These are phyloP conservation scores for Lepidocyrtoides sp. DNA, from an alignment of 2,888 invertebrate genomes.

Conservation along the genomic window DNA sequence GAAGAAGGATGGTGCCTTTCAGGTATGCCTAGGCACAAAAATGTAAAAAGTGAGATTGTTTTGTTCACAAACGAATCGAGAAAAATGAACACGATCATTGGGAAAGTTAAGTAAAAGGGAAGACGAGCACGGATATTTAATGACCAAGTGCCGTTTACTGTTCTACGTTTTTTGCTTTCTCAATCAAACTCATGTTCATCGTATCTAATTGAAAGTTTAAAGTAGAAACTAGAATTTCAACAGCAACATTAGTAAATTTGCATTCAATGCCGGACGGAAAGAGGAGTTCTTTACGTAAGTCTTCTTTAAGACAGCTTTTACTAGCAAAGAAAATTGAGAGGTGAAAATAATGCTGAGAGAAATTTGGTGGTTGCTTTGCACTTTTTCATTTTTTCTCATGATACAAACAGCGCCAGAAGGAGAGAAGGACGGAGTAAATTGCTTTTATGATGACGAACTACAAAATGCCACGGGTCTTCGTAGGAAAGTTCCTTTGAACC, in stretches of 20 bases:
- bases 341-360: too few relatives aligned
- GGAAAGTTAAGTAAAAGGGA: background rate
- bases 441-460: conserved; percentile 71
- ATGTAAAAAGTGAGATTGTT: conserved; percentile 4
- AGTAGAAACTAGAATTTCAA: background rate
- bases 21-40: background rate
- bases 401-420: conserved; percentile 60
- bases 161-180: background rate
- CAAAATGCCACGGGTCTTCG: conserved; percentile 50
- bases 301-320: background rate
- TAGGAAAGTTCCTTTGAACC: conserved; percentile 55
- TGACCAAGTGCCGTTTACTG: background rate
- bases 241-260: background rate
- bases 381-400: conserved; percentile 5
- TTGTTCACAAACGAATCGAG: background rate
- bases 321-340: too few relatives aligned
- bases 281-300: conserved; percentile 67
- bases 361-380: too few relatives aligned
- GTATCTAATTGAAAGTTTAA: background rate
- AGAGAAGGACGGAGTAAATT: conserved; percentile 68
- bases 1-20: background rate
- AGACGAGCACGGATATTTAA: background rate
- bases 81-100: background rate
- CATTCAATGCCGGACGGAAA: conserved; percentile 79
- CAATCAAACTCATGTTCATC: background rate